Conservation (phyloP, 2,797 vertebrate species). For the Catharus ustulatus region DNA sequence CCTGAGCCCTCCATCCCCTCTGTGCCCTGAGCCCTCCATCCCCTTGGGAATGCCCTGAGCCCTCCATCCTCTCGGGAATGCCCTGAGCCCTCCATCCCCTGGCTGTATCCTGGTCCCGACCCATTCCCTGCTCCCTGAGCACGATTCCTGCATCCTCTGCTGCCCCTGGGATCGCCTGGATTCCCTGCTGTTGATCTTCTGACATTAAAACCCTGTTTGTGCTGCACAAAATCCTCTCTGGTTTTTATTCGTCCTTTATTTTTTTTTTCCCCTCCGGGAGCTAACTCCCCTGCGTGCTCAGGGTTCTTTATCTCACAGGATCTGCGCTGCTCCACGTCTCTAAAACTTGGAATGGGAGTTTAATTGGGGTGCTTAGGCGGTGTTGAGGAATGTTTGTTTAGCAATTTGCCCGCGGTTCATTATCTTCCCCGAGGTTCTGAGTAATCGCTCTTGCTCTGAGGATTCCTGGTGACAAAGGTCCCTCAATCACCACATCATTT, state of each 20-base stretch:
- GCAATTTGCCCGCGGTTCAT: not conserved
- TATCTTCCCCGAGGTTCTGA: not conserved
- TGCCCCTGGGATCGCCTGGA: not conserved
- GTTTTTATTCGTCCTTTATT: rapidly evolving
- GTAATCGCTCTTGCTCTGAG: not conserved
- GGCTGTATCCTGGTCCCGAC: not conserved
- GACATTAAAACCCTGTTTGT: not conserved
- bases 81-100: not conserved
- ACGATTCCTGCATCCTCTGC: not conserved
- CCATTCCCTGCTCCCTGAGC: not conserved
- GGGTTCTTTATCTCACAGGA: not conserved
- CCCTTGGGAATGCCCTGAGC: not conserved
- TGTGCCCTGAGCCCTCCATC: no score
- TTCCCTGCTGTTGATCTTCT: no score
- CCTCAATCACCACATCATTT: not conserved
- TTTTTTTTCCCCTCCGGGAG: rapidly evolving
- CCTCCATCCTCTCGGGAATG: no score
- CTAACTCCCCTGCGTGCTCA: rapidly evolving
- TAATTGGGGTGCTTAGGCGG: not conserved
- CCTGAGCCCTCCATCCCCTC: not conserved
- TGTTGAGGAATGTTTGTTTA: not conserved
- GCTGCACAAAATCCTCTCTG: not conserved
- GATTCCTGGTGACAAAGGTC: not conserved
- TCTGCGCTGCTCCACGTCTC: not conserved
- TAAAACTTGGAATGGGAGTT: not conserved